phyloP scores from a whole-genome alignment of 2,888 invertebrate species.

The Cerastis leucographa region DNA sequence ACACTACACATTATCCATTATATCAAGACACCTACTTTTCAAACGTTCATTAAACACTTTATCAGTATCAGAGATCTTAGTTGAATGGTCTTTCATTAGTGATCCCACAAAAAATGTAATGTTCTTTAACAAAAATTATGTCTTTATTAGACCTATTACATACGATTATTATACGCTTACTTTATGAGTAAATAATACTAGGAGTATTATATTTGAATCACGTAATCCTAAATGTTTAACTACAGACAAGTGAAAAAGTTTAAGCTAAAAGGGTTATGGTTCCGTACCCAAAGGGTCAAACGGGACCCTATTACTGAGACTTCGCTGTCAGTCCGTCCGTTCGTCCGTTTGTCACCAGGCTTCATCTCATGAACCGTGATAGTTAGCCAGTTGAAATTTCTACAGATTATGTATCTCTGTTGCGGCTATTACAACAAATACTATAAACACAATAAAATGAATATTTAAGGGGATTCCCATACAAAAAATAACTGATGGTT shows the following conservation, averaged over 20 bases:
- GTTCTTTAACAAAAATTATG: constrained; percentile 80
- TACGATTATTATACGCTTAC: constrained; percentile 76
- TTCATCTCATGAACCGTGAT: no score
- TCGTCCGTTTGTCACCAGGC: no score
- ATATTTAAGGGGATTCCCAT: no score
- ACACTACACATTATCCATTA: constrained; percentile 70
- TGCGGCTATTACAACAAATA: no score
- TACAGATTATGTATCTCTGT: no score
- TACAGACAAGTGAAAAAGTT: constrained; percentile 18
- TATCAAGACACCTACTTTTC: constrained; percentile 64
- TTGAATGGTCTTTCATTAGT: constrained; percentile 69
- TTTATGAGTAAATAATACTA: constrained; percentile 66
- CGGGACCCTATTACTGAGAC: no score
- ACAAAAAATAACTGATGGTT: no score
- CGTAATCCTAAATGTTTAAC: constrained; percentile 19
- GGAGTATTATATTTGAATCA: constrained; percentile 66
- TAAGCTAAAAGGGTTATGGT: no score
- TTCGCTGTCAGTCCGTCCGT: no score
- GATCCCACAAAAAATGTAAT: constrained; percentile 73
- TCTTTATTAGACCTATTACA: constrained; percentile 83
- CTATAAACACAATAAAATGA: no score
- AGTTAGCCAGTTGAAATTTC: no score
- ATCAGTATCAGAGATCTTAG: constrained; percentile 62
- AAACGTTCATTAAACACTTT: constrained; percentile 36
- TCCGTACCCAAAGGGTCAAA: no score